Evolutionary conservation across 2,888 invertebrate genomes (phyloP), one percentile per base, ranked within the genome.

Genomic region (Pinctada fucata): DNA sequence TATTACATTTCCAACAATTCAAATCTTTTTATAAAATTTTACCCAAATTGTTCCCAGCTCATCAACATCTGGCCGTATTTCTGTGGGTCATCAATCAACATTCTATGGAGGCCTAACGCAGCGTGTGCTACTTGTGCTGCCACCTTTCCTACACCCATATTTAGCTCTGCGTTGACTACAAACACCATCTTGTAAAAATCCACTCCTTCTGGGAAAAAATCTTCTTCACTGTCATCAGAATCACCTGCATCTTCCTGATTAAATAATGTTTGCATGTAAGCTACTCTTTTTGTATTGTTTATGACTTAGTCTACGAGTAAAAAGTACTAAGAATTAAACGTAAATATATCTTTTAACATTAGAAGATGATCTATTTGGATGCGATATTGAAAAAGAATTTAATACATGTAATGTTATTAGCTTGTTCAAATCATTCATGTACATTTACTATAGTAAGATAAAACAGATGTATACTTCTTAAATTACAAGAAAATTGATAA

Each of bases 81-180:
- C 64, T 89, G 86, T 78, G 92, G 91, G 68, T 92, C 89, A 63
- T 93, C 91, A 69, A 93, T 87, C 82, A 95, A 92, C 67, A 92
- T 87, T 72, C 94, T 91, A 87, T 94, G 94, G 63, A 95, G 90
- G 3, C 94, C 94, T 16, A 95, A 90, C 67, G 94, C 94, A 48
- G 94, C 95, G 91, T 95, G 95, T 0, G 94, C 95, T 8, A 88
- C 88, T 82, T 91, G 92, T 3, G 91, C 91, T 1, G 90, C 91
- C 3, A 94, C 91, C 90, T 95, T 95, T 2, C 95, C 95, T 50
- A 93, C 91, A 0, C 95, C 94, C 95, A 95, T 95, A 83, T 94
- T 93, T 72, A 95, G 90, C 49, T 93, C 93, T 67, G 92, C 91
- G 90, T 95, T 95, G 4, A 95, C 94, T 50, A 95, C 94, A 90